Base-by-base conservation (phyloP, 2,113 vertebrate genomes). In the Caranx melampygus region DNA sequence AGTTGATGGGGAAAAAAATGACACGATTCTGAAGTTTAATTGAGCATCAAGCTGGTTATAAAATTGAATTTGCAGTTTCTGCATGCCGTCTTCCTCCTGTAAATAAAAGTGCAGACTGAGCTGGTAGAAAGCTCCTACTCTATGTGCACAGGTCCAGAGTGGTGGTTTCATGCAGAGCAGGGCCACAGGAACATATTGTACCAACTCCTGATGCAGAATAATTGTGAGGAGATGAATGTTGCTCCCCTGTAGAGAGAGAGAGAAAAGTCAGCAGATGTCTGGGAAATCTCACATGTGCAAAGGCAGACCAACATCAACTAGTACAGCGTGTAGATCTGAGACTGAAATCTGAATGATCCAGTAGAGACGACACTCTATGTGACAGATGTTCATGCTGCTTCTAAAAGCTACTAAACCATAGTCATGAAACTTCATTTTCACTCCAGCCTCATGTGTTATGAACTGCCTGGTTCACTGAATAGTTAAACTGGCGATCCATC, bases 211-310 rank as follows among this genome's bases (percentile, higher is more conserved):
- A 69, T 68, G 31, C 68, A 68, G 78, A 20, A 57, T n/a, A 0
- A 0, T 42, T 31, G 26, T 72, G 47, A 58, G 26, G 34, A 66
- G 75, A 81, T 60, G 42, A 68, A 58, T 59, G n/a, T 76, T 54
- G n/a, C 35, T 75, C 5, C 35, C 31, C 42, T 54, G 44, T n/a
- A 54, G 51, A 9, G 42, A 67, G 51, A 9, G 42, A 67, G 11
- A 51, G 11, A 49, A 83, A 72, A 72, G 20, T 63, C 66, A 63
- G 63, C 62, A 18, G 2, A 52, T 71, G 59, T 64, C 63, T n/a
- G 8, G 31, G 55, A 55, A 74, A 69, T 44, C 58, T 68, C 8
- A 21, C 57, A 72, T 57, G 47, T 54, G 21, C 16, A 72, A 12
- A 31, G 16, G 8, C 37, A 49, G 3, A 52, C 34, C 14, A 6